A percentile compares a stretch with the other conserved stretches of the same genome.
Conservation (phyloP, 2,888 invertebrate species). For the Metellina segmentata region DNA sequence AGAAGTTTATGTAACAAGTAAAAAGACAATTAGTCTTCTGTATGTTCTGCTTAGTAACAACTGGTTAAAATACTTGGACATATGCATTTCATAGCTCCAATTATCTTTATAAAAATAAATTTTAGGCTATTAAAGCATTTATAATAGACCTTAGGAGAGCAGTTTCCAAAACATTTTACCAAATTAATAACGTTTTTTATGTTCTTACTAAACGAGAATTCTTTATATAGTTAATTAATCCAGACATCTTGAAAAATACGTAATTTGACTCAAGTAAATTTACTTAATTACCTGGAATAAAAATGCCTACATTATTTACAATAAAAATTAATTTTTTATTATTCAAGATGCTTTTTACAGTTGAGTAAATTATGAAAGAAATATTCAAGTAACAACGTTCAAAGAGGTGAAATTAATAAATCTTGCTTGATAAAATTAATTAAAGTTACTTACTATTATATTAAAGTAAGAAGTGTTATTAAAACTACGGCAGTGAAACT, state of each 20-base stretch:
- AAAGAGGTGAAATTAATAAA: neutral
- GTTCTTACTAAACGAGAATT: no score
- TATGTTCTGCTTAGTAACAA: no score
- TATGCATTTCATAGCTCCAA: no score
- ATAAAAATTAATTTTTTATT: neutral
- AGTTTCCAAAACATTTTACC: no score
- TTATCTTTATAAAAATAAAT: no score
- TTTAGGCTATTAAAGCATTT: no score
- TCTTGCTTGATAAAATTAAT: neutral
- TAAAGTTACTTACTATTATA: neutral
- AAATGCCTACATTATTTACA: neutral
- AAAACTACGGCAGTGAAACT: neutral
- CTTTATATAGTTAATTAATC: neutral
- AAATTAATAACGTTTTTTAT: no score
- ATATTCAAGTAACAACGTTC: neutral
- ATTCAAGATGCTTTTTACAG: neutral
- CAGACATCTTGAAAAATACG: neutral
- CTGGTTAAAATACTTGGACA: no score
- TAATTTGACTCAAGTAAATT: neutral
- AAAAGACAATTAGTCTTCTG: no score
- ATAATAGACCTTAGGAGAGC: no score
- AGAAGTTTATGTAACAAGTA: no score
- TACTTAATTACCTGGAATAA: neutral
- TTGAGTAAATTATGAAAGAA: neutral
- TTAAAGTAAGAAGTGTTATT: neutral